Conservation (phyloP, 2,888 invertebrate genomes). For the Anthrax anthrax region DNA sequence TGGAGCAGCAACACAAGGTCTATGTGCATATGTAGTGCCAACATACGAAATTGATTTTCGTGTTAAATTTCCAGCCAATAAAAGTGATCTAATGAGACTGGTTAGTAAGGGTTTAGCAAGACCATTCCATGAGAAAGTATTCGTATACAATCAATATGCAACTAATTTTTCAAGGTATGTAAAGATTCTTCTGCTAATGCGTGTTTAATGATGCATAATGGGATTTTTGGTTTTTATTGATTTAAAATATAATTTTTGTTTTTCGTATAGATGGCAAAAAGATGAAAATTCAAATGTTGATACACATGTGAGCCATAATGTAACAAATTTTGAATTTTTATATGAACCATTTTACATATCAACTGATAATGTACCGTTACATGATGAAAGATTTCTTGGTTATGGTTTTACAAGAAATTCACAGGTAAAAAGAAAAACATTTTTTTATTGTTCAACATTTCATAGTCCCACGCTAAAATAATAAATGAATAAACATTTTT, state of each 20-base stretch:
- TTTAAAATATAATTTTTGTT: background rate
- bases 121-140: slow-evolving; percentile 83
- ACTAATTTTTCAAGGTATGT: slow-evolving; percentile 75
- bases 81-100: slow-evolving; percentile 59
- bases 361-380: slow-evolving; percentile 62
- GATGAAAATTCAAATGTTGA: slow-evolving; percentile 43
- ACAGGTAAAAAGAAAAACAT: slow-evolving; percentile 45
- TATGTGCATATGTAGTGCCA: slow-evolving; percentile 79
- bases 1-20: slow-evolving; percentile 27
- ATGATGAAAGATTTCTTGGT: slow-evolving; percentile 80
- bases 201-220: too few relatives aligned
- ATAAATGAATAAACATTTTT: background rate
- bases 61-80: slow-evolving; percentile 66
- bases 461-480: too few relatives aligned
- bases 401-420: slow-evolving; percentile 87
- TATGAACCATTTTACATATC: slow-evolving; percentile 90
- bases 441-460: too few relatives aligned
- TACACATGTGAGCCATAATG: slow-evolving; percentile 68
- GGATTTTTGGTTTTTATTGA: too few relatives aligned
- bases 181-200: background rate
- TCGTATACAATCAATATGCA: slow-evolving; percentile 82
- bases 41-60: slow-evolving; percentile 76
- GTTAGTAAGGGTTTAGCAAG: slow-evolving; percentile 67
- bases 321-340: slow-evolving; percentile 68
- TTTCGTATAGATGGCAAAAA: slow-evolving; percentile 40